These are phyloP conservation scores for Pardalotus punctatus DNA, from an alignment of 2,113 vertebrate genomes.

Conservation along the genomic window DNA sequence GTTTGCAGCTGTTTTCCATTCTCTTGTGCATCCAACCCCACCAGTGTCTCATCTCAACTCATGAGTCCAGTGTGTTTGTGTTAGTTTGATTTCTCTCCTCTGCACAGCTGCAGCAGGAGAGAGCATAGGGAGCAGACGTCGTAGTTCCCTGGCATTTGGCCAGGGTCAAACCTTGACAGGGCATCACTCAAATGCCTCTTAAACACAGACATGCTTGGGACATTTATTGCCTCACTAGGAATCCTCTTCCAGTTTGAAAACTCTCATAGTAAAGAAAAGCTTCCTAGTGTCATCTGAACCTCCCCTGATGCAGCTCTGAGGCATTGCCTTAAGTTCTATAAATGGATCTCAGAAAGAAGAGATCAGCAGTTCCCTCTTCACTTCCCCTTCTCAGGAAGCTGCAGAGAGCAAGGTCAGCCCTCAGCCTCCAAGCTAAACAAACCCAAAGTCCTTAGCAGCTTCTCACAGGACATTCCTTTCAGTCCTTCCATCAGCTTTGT, in stretches of 20 bases:
- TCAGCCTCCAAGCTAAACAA: neutral
- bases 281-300: neutral
- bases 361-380: neutral
- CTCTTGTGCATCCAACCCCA: too few relatives aligned
- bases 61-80: too few relatives aligned
- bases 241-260: neutral
- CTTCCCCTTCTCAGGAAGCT: neutral
- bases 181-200: neutral
- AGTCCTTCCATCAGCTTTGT: neutral
- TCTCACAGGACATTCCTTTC: neutral
- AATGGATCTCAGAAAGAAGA: neutral
- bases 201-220: neutral
- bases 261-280: rapidly evolving
- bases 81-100: too few relatives aligned
- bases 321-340: rapidly evolving
- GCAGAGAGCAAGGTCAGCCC: neutral
- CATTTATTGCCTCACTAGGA: neutral
- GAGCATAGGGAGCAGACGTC: too few relatives aligned
- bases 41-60: too few relatives aligned
- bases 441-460: neutral
- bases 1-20: too few relatives aligned
- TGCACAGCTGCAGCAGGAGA: too few relatives aligned
- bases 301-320: neutral
- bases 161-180: too few relatives aligned
- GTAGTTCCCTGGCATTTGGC: too few relatives aligned